phyloP scores from a whole-genome alignment of 2,888 invertebrate genomes.

The Calephelis perditalis region DNA sequence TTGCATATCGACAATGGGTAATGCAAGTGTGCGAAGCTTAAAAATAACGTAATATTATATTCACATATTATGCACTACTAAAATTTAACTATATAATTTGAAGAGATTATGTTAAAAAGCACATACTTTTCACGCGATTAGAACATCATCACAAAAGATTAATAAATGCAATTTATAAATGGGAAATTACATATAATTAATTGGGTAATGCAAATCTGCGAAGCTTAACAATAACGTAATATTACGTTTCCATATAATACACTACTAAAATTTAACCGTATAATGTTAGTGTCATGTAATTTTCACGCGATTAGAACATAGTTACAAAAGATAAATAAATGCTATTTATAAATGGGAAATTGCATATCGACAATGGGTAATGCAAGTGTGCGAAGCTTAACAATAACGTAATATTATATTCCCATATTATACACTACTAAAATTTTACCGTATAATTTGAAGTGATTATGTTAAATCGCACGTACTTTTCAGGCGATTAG shows the following conservation, averaged over 20 bases:
- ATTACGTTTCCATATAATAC: conserved; percentile 6
- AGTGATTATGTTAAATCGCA: conserved; percentile 18
- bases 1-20: no score
- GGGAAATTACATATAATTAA: no score
- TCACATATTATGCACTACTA: conserved; percentile 2
- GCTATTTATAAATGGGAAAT: no score
- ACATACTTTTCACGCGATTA: conserved; percentile 42
- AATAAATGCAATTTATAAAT: no score
- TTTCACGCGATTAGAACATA: conserved; percentile 48
- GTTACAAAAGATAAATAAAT: conserved; percentile 11
- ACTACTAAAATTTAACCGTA: conserved; percentile 16
- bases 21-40: no score
- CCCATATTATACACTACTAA: conserved; percentile 14
- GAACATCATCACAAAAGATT: conserved; percentile 33
- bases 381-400: no score
- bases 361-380: no score
- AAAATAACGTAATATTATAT: no score
- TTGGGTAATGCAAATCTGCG: no score
- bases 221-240: no score
- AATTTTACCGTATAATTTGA: conserved; percentile 13
- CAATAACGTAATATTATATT: background rate
- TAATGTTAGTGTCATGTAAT: conserved; percentile 16
- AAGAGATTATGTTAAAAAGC: conserved; percentile 17
- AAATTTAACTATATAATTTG: conserved; percentile 14
- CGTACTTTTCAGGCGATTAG: conserved; percentile 43